These are phyloP conservation scores for Agonopterix alstromeriana DNA, from an alignment of 2,888 invertebrate genomes.

Conservation along the genomic window DNA sequence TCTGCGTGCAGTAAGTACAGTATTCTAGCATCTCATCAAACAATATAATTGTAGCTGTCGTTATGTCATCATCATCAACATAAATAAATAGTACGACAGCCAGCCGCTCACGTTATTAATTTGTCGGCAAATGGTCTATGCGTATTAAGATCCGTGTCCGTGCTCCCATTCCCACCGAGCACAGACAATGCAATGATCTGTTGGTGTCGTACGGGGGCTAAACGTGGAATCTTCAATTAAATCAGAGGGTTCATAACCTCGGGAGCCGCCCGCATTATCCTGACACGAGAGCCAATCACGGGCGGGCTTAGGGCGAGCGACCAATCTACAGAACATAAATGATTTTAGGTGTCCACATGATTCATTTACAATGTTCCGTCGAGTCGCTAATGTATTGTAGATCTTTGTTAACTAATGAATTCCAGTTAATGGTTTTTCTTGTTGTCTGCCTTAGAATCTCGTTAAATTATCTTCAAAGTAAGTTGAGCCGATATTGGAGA, in stretches of 20 bases:
- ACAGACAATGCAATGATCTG: slow-evolving; percentile 35
- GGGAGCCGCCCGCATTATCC: slow-evolving; percentile 57
- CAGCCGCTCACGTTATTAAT: not conserved
- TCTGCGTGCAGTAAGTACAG: not conserved
- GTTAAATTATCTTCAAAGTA: not conserved
- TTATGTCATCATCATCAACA: not conserved
- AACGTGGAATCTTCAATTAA: slow-evolving; percentile 63
- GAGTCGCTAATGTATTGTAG: slow-evolving; percentile 1
- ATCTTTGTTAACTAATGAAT: not conserved
- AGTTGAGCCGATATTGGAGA: too few relatives aligned
- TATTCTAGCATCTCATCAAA: too few relatives aligned
- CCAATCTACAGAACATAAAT: slow-evolving; percentile 34
- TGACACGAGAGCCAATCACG: slow-evolving; percentile 55
- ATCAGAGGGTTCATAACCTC: slow-evolving; percentile 63
- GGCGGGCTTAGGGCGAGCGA: slow-evolving; percentile 34
- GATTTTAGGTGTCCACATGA: slow-evolving; percentile 37
- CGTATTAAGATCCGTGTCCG: not conserved
- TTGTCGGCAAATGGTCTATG: not conserved
- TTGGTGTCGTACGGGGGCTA: slow-evolving; percentile 26
- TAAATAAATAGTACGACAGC: not conserved
- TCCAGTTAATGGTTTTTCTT: too few relatives aligned
- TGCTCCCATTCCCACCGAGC: slow-evolving; percentile 15
- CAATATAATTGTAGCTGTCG: too few relatives aligned
- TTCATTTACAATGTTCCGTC: slow-evolving; percentile 10
- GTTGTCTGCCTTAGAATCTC: not conserved